Evolutionary conservation across 2,888 invertebrate genomes (phyloP), one percentile per base, ranked within the genome.

Genomic region (Lissonota sp.): DNA sequence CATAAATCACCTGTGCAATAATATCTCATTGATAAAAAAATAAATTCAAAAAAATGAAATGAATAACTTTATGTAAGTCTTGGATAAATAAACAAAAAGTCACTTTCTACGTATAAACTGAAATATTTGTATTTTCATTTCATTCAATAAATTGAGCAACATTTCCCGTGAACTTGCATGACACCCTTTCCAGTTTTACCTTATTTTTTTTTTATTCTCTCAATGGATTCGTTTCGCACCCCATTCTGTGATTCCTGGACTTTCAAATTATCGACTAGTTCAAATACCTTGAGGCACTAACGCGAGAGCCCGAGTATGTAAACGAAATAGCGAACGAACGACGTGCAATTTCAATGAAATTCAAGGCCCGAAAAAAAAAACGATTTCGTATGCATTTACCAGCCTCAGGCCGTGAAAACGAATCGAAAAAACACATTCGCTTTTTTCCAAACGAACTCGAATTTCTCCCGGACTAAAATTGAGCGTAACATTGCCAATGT

Each of bases 1-100:
- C 26, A 76, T 60, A 10, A 73, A 80, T 69, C 53, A 70, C 42
- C 16, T 70, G 60, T 60, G 77, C 73, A 78, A 74, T 70, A 77
- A 78, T 78, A 77, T 69, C 44, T 70, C 51, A 51, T 26, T 10
- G 6, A 72, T 51, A 5, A 4, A 39, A 67, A 60, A n/a, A 39
- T n/a, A 46, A 49, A 64, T 44, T 26, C n/a, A 64, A 37, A 60
- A 39, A 66, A 67, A 58, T 49, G 12, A 39, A 40, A 53, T 55
- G 0, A 57, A 67, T n/a, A 42, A 71, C 44, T 58, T 58, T 26
- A 3, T 62, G 39, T 67, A 60, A 74, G 42, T 69, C 72, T 46
- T 49, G 67, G 60, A 67, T 6, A 55, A 72, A 53, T 14, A 62
- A 62, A 4, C 42, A 57, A 70, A 63, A 51, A 58, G 53, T 10